Evolutionary conservation across 2,113 vertebrate genomes (phyloP).

Genomic region (Takifugu flavidus): DNA sequence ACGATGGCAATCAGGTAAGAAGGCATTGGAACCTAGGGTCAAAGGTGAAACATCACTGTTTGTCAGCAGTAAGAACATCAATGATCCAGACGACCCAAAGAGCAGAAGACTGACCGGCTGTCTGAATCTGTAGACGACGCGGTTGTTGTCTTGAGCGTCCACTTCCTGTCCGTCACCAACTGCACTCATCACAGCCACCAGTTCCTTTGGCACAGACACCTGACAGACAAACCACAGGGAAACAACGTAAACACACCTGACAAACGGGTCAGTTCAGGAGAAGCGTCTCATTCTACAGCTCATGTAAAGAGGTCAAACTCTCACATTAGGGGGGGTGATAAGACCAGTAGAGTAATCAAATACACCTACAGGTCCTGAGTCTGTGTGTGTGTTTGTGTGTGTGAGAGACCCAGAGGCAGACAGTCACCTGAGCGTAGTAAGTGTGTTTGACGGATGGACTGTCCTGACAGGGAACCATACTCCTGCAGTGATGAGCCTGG

Average conservation of each 20-base stretch:
- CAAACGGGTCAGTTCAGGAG: too few relatives aligned
- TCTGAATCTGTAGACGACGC: constrained; percentile 83
- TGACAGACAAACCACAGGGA: constrained; percentile 11
- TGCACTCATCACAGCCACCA: constrained; percentile 95
- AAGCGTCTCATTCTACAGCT: too few relatives aligned
- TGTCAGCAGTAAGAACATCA: background rate
- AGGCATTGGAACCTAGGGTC: constrained; percentile 88
- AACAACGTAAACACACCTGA: too few relatives aligned
- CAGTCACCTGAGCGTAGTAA: constrained; percentile 89
- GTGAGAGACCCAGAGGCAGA: background rate
- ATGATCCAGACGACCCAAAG: background rate
- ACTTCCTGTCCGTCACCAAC: constrained; percentile 81
- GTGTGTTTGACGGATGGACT: constrained; percentile 91
- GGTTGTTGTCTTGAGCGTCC: constrained; percentile 79
- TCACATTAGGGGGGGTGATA: too few relatives aligned
- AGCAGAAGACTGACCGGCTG: constrained; percentile 79
- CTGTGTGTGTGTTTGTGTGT: background rate
- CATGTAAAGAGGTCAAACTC: too few relatives aligned
- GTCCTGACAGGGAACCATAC: constrained; percentile 93
- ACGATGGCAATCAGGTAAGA: constrained; percentile 94
- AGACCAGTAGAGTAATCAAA: too few relatives aligned
- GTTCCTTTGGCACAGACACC: constrained; percentile 83
- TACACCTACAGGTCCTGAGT: background rate
- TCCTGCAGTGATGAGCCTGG: constrained; percentile 92
- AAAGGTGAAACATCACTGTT: background rate